Conservation (phyloP, 2,797 vertebrate genomes). For the Anguilla pacifica region DNA sequence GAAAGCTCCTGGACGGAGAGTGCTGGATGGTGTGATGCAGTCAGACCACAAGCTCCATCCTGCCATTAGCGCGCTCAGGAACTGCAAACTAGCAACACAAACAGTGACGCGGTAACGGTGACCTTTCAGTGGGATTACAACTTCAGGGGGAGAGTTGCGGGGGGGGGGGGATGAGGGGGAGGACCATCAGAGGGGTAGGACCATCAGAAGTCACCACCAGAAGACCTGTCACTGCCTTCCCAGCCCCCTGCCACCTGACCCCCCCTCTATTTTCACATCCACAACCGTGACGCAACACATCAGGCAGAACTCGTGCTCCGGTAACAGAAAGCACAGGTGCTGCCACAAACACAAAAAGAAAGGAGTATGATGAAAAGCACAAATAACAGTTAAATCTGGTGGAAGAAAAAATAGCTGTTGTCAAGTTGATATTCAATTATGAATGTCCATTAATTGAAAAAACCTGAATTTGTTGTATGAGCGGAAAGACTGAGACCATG, state of each 20-base stretch:
- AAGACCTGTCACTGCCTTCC: not conserved
- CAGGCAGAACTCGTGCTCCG: not conserved
- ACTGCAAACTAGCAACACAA: not conserved
- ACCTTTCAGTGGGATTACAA: not conserved
- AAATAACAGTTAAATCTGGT: not conserved
- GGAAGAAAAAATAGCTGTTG: not conserved
- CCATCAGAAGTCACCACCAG: not conserved
- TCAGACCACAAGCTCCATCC: not conserved
- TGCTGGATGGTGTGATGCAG: not conserved
- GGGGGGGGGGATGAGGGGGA: not conserved
- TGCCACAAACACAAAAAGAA: not conserved
- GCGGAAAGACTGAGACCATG: slow-evolving; percentile 31
- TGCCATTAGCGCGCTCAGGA: not conserved
- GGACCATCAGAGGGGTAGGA: not conserved
- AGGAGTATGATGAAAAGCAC: not conserved
- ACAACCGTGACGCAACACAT: not conserved
- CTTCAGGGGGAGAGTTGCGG: not conserved
- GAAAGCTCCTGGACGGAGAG: not conserved
- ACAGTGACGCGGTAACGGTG: not conserved
- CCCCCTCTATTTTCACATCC: slow-evolving; percentile 14
- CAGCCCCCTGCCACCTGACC: not conserved
- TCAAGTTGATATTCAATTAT: no score
- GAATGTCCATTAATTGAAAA: not conserved
- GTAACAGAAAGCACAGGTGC: no score
- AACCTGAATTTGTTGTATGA: not conserved